Evolutionary conservation across 2,113 vertebrate species (phyloP), one percentile per base, ranked within the genome.

Genomic region (Eulemur macaco): DNA sequence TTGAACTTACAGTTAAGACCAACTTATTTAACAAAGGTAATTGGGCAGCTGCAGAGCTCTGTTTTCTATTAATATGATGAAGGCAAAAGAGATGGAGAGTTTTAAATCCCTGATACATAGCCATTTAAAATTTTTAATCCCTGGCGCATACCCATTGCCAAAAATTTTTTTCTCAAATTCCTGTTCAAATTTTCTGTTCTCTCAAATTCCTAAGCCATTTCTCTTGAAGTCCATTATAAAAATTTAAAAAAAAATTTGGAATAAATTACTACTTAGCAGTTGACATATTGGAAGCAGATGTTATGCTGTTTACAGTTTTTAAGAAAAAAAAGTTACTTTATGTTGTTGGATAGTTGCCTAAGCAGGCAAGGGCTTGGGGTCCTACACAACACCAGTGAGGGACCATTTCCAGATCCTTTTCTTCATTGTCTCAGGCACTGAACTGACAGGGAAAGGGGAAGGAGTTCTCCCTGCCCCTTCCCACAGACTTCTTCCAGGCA

Each of bases 201-300:
- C 45, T 87, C 18, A 54, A 87, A 60, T 25, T 71, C 25, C 39
- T 63, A 25, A 86, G 27, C 60, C 63, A 37, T 92, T 92, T 96
- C 58, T 77, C 58, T 95, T 68, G 25, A 96, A 86, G 37, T 80
- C 14, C 34, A 54, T 68, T 80, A 83, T 86, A 80, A 95, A 94
- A 73, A 14, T 54, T 54, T 5, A 54, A 54, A 54, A 54, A 54
- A 54, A 54, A 54, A 18, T 47, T 47, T 54, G 17, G 17, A 90
- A 86, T 93, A 94, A 91, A 86, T 81, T 66, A 27, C 54, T 80
- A 74, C 37, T 91, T 73, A 69, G 47, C 25, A 76, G 45, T 50
- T 84, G 34, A 73, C 6, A 10, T 25, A 74, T 39, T 92, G 29
- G 52, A 71, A 77, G 20, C 47, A 90, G 64, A 76, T 88, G n/a